Conservation (phyloP, 2,113 vertebrate genomes). For the Cisticola juncidis region DNA sequence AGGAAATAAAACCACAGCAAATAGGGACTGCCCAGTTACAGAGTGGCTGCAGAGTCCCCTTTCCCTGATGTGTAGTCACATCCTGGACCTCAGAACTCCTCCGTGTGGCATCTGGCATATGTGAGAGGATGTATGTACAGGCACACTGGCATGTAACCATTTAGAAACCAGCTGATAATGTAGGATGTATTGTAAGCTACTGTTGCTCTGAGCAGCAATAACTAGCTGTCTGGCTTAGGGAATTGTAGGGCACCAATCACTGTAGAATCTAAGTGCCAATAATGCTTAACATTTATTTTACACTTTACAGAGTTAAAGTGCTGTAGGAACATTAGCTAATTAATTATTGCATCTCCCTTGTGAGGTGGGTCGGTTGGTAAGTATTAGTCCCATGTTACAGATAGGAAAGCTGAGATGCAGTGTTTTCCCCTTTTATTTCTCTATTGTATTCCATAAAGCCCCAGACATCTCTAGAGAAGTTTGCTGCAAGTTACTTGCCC, state of each 20-base stretch:
- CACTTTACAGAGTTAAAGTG: constrained; percentile 68
- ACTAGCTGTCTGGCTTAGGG: constrained; percentile 59
- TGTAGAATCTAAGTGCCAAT: constrained; percentile 70
- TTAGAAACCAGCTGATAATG: constrained; percentile 29
- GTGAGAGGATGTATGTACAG: not conserved
- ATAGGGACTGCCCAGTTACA: not conserved
- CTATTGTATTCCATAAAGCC: not conserved
- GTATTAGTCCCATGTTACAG: constrained; percentile 61
- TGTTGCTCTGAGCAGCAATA: constrained; percentile 56
- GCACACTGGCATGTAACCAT: not conserved
- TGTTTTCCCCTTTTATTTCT: constrained; percentile 48
- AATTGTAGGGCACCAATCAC: constrained; percentile 68
- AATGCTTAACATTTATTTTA: constrained; percentile 71
- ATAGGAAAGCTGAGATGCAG: constrained; percentile 57
- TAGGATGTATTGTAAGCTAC: constrained; percentile 3
- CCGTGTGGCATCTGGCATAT: not conserved
- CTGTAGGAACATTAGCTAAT: constrained; percentile 68
- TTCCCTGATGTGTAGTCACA: not conserved
- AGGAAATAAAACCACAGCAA: not conserved
- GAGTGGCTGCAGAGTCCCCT: not conserved
- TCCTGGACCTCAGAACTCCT: not conserved
- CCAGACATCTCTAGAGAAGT: not conserved
- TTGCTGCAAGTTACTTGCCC: not conserved
- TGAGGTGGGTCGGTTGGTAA: constrained; percentile 53
- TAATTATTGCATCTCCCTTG: constrained; percentile 68